Evolutionary conservation across 2,113 vertebrate species (phyloP), one percentile per base, ranked within the genome.

Genomic region (Stegastes partitus): DNA sequence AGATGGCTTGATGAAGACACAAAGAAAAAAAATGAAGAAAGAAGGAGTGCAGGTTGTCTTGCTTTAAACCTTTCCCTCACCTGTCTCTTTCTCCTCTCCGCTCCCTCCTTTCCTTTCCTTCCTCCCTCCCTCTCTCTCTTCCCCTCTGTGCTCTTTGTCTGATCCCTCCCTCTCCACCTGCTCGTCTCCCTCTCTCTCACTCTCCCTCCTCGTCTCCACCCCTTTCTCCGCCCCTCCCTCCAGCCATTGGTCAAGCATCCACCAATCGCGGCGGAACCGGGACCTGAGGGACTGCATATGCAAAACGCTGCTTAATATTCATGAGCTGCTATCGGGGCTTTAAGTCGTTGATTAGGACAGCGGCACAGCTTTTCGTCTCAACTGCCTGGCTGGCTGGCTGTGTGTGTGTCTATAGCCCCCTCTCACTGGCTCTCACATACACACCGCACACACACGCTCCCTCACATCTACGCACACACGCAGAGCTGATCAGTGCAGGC

Each of bases 271-370:
- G 81, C 79, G 74, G 74, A 58, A 86, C 31, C 76, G 66, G 95
- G 96, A 87, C 96, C 94, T 90, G 94, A 86, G 97, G 96, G 96
- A 96, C 95, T 95, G 94, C 96, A 97, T 97, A 97, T 98, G 97
- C 95, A 97, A 97, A 96, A 90, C 79, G 77, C 82, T 93, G 92
- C 97, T 99, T 96, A 96, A 99, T 99, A 99, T 98, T 99, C 95
- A 98, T 99, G 95, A 99, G 97, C 96, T 87, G 91, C 96, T 95
- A 95, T 96, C 95, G 94, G 95, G 95, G 97, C 97, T 98, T 97
- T 97, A 98, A 98, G 97, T 97, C 96, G 97, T 98, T 98, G 97
- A 97, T 98, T 98, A 98, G 97, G 95, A 95, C 96, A 93, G 95
- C 93, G 94, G 92, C 96, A 95, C 95, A 96, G 97, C 96, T 96